Evolutionary conservation across 1,140 invertebrate genomes (phyloP), one percentile per base, ranked within the genome.

Genomic region (Ostrea denselamellosa): DNA sequence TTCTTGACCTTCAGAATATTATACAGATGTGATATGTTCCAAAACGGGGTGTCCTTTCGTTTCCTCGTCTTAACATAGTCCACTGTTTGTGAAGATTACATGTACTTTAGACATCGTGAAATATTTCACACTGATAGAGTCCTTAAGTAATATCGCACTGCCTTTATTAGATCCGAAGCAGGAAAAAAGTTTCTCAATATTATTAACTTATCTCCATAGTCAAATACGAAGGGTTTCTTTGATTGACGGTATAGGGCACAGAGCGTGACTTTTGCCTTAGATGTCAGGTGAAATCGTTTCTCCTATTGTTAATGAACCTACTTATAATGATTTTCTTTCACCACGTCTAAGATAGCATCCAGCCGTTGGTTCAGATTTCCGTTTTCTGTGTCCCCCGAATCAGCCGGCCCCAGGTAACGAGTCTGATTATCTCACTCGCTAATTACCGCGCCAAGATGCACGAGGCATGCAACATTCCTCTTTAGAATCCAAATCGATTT

Each of bases 241-340:
- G 68, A 77, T 77, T 77, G 68, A 77, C 68, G 68, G 25, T 77
- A 34, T 77, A 17, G 28, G 68, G 25, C 25, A 28, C 68, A 34
- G 25, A 77, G 28, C 68, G 68, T 77, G 68, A 77, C 68, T 77
- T 77, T 34, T 77, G 17, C 68, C 68, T 77, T 77, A 34, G 68
- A 77, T 77, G 68, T 77, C 68, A 77, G 68, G 68, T 77, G 28
- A 77, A 77, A 25, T 77, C 68, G 68, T 77, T 77, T 77, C n/a
- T 28, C 22, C 68, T 25, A 77, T 77, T 77, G 68, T 77, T 77
- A 77, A 77, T 34, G 68, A 77, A 77, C 68, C 68, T 34, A 77
- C 22, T 77, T 77, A 77, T 77, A 77, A 77, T 77, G 68, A 77
- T 77, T 77, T 77, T 77, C 68, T 77, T 77, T 77, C 68, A 77